phyloP scores from a whole-genome alignment of 2,113 vertebrate species.

The Triplophysa dalaica region DNA sequence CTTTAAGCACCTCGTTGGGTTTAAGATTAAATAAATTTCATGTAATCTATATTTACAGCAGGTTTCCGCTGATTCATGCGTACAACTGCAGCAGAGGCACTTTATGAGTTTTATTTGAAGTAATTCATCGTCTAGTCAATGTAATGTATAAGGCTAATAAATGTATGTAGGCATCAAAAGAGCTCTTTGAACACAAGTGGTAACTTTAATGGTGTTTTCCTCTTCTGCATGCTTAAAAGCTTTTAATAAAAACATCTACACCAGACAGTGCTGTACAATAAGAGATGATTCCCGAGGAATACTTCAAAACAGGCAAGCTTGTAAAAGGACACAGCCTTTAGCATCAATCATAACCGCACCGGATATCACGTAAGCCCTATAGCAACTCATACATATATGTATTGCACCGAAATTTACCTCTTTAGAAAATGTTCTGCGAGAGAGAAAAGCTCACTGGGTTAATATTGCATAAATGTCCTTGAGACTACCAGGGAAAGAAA shows the following conservation, averaged over 20 bases:
- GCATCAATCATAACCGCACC: constrained; percentile 12
- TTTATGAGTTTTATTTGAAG: constrained; percentile 25
- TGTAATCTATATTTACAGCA: constrained; percentile 39
- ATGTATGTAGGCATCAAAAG: constrained; percentile 12
- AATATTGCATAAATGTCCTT: constrained; percentile 33
- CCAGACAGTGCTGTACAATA: not conserved
- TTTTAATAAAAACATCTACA: constrained; percentile 26
- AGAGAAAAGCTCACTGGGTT: constrained; percentile 28
- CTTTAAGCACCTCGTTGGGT: not conserved
- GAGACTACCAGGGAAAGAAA: constrained; percentile 23
- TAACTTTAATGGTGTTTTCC: constrained; percentile 10
- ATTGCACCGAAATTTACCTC: constrained; percentile 33
- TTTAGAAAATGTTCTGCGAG: constrained; percentile 11
- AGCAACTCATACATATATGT: constrained; percentile 42
- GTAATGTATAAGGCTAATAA: constrained; percentile 5
- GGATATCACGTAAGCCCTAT: constrained; percentile 32
- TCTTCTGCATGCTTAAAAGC: constrained; percentile 16
- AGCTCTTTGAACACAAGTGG: constrained; percentile 6
- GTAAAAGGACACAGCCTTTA: constrained; percentile 12
- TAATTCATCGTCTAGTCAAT: constrained; percentile 9
- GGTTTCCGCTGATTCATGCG: constrained; percentile 24
- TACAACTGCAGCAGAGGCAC: constrained; percentile 20
- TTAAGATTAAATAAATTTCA: not conserved
- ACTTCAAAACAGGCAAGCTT: not conserved
- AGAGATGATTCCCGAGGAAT: not conserved